Percentiles rank a stretch among this genome's conserved stretches.
These are phyloP conservation scores for Erpobdella octoculata DNA, from an alignment of 2,888 invertebrate species.

Conservation along the genomic window DNA sequence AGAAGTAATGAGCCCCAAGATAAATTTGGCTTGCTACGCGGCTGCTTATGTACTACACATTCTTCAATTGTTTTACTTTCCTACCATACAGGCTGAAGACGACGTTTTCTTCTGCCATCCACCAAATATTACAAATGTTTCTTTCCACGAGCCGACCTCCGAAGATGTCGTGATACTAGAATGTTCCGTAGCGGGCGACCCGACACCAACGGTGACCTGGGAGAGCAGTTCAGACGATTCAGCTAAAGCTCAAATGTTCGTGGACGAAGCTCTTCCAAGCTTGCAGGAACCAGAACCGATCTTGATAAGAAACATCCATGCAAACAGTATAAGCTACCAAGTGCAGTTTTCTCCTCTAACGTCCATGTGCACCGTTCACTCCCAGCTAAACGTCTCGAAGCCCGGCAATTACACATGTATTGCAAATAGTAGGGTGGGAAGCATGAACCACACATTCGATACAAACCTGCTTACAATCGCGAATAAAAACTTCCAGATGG, in stretches of 20 bases:
- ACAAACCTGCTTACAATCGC: not conserved
- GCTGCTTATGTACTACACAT: too few species aligned
- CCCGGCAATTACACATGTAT: constrained; percentile 25
- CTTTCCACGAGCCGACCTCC: not conserved
- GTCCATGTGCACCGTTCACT: not conserved
- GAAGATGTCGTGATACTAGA: not conserved
- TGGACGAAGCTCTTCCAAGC: not conserved
- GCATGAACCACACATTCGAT: constrained; percentile 14
- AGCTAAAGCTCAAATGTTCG: not conserved
- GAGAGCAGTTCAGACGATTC: not conserved
- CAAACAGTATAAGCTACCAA: too few species aligned
- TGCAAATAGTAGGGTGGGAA: constrained; percentile 2
- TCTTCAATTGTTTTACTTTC: not conserved
- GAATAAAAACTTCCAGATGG: not conserved
- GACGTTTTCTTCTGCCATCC: not conserved
- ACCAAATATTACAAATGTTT: not conserved
- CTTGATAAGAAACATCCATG: not conserved
- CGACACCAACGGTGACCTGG: not conserved
- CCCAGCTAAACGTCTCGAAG: not conserved
- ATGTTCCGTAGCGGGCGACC: not conserved
- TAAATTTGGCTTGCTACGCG: too few species aligned
- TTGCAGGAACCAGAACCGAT: not conserved
- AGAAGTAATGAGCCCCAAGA: too few species aligned
- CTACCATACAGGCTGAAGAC: not conserved
- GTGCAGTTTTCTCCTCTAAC: not conserved